These are phyloP conservation scores for Trinectes maculatus DNA, from an alignment of 2,113 vertebrate genomes.

Conservation along the genomic window DNA sequence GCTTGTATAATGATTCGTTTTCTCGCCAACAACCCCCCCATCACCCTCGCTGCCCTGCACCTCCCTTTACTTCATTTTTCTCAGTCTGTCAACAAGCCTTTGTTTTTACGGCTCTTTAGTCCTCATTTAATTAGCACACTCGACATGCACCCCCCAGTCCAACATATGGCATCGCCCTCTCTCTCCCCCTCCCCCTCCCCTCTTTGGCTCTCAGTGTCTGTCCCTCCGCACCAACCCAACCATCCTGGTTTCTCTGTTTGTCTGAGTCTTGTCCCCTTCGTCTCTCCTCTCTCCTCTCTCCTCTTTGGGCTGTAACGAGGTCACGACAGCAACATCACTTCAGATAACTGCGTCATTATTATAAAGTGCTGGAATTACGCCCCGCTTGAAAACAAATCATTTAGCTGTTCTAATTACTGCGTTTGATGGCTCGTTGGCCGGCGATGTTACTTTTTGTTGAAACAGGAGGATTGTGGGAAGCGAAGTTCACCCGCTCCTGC, in stretches of 20 bases:
- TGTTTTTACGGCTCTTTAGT: slow-evolving; percentile 55
- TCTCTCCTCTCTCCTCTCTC: neutral
- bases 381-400: slow-evolving; percentile 3
- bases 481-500: slow-evolving; percentile 54
- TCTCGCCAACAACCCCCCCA: neutral
- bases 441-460: slow-evolving; percentile 43
- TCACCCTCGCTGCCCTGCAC: slow-evolving; percentile 3
- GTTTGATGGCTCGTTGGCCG: neutral
- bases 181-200: neutral
- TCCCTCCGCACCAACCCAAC: neutral
- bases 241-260: neutral
- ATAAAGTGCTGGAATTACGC: neutral
- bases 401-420: neutral
- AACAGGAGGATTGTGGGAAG: slow-evolving; percentile 49
- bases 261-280: neutral
- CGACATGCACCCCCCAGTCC: slow-evolving; percentile 43
- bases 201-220: neutral
- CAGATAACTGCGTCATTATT: neutral
- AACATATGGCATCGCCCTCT: slow-evolving; percentile 53
- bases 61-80: neutral
- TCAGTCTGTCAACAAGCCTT: slow-evolving; percentile 11
- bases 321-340: neutral
- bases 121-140: slow-evolving; percentile 67
- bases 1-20: slow-evolving; percentile 21
- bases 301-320: slow-evolving; percentile 23